These are phyloP conservation scores for Scolopax mira DNA, from an alignment of 2,113 vertebrate genomes.

Conservation along the genomic window DNA sequence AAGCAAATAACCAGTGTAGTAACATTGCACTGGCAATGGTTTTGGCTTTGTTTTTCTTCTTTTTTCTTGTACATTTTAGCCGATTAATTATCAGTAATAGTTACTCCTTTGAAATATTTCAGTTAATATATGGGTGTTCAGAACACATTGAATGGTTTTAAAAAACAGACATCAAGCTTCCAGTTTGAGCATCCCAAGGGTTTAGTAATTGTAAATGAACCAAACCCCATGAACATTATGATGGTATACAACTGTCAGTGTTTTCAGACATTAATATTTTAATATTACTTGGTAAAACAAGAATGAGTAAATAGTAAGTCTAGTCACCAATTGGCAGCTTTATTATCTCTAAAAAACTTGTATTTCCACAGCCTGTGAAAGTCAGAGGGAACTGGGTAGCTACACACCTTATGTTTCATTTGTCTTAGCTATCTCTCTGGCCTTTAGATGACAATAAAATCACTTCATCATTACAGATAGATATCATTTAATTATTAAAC, in stretches of 20 bases:
- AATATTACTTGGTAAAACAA: background rate
- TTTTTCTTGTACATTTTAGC: background rate
- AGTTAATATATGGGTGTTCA: background rate
- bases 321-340: background rate
- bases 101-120: background rate
- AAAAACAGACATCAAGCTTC: background rate
- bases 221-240: background rate
- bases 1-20: background rate
- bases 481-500: slow-evolving; percentile 39
- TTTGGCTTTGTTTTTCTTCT: background rate
- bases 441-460: slow-evolving; percentile 2
- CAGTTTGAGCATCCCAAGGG: background rate
- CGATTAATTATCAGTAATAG: background rate
- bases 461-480: slow-evolving; percentile 27
- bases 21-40: background rate
- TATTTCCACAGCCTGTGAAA: background rate
- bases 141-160: background rate
- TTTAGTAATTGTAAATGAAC: background rate
- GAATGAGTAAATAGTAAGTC: background rate
- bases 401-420: background rate
- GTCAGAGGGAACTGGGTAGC: background rate
- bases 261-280: background rate
- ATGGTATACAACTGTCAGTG: background rate
- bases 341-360: background rate
- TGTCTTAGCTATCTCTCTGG: background rate